phyloP scores from a whole-genome alignment of 92 coral and sea anemone species.

The Plumapathes pennacea region DNA sequence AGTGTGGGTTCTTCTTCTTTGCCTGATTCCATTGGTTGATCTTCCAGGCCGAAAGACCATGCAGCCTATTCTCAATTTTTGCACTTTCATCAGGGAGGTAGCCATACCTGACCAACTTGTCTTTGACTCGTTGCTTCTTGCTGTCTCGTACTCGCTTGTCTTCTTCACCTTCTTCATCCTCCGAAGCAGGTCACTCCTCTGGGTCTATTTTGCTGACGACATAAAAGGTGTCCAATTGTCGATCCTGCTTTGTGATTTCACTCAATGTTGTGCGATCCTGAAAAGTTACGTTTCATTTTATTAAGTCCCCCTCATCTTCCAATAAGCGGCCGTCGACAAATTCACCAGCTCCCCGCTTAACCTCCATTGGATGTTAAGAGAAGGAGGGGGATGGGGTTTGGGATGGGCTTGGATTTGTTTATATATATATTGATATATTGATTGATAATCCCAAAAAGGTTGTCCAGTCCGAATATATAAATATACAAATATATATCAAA shows the following conservation, averaged over 20 bases:
- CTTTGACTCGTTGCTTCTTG: slow-evolving; percentile 59
- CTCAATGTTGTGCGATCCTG: slow-evolving; percentile 53
- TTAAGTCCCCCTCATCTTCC: too few species aligned
- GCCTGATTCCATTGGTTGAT: slow-evolving; percentile 22
- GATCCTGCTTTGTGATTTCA: slow-evolving; percentile 33
- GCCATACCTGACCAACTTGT: slow-evolving; percentile 57
- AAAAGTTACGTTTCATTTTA: too few species aligned
- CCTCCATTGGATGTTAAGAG: too few species aligned
- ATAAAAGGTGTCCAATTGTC: slow-evolving; percentile 45
- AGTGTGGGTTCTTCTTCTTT: slow-evolving; percentile 31
- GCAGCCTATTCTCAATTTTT: slow-evolving; percentile 41
- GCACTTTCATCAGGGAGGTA: slow-evolving; percentile 17
- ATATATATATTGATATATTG: too few species aligned
- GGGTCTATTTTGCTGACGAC: slow-evolving; percentile 73
- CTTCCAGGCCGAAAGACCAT: slow-evolving; percentile 67
- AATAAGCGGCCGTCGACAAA: too few species aligned
- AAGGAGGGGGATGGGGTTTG: too few species aligned
- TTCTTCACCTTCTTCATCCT: slow-evolving; percentile 55
- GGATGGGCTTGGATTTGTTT: too few species aligned
- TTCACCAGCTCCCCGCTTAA: too few species aligned
- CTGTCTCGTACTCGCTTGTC: slow-evolving; percentile 35
- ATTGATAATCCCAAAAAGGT: too few species aligned
- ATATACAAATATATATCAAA: too few species aligned
- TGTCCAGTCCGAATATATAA: too few species aligned
- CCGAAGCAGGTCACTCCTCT: slow-evolving; percentile 43